Evolutionary conservation across 2,797 vertebrate species (phyloP).

Genomic region (Gobio occitaniae): DNA sequence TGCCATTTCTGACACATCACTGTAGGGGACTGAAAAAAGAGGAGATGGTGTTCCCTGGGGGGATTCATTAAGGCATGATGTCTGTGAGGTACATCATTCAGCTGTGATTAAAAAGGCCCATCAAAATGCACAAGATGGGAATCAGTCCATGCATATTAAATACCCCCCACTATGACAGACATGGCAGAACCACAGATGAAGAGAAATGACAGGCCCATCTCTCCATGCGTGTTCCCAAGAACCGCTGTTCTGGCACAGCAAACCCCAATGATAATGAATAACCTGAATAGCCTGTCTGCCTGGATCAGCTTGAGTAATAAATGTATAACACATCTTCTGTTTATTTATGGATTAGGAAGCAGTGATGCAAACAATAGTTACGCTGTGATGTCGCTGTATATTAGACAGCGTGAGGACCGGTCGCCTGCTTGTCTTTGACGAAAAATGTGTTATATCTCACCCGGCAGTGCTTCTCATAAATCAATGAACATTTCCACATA

Average conservation of each 20-base stretch:
- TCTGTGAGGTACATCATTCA: slow-evolving; percentile 50
- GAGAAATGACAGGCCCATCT: slow-evolving; percentile 16
- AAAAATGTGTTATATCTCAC: slow-evolving; percentile 56
- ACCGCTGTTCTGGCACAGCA: slow-evolving; percentile 36
- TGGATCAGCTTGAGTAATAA: slow-evolving; percentile 50
- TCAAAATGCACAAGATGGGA: slow-evolving; percentile 35
- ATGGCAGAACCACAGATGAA: slow-evolving; percentile 27
- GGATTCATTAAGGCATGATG: slow-evolving; percentile 55
- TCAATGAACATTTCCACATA: slow-evolving; percentile 44
- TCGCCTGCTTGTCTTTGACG: slow-evolving; percentile 39
- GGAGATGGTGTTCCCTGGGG: slow-evolving; percentile 33
- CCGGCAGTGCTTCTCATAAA: slow-evolving; percentile 56
- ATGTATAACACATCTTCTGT: slow-evolving; percentile 50
- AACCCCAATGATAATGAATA: slow-evolving; percentile 48
- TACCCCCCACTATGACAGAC: slow-evolving; percentile 21
- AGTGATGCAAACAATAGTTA: slow-evolving; percentile 53
- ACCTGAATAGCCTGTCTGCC: slow-evolving; percentile 58
- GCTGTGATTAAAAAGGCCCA: slow-evolving; percentile 56
- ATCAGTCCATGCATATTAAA: slow-evolving; percentile 35
- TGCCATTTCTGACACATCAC: slow-evolving; percentile 35
- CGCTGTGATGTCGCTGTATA: slow-evolving; percentile 48
- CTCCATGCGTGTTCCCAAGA: slow-evolving; percentile 17
- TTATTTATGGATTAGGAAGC: slow-evolving; percentile 58
- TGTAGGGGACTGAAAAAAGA: not conserved
- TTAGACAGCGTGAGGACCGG: slow-evolving; percentile 34